phyloP scores from a whole-genome alignment of 1,140 invertebrate genomes.

The Drosophila setifemur region DNA sequence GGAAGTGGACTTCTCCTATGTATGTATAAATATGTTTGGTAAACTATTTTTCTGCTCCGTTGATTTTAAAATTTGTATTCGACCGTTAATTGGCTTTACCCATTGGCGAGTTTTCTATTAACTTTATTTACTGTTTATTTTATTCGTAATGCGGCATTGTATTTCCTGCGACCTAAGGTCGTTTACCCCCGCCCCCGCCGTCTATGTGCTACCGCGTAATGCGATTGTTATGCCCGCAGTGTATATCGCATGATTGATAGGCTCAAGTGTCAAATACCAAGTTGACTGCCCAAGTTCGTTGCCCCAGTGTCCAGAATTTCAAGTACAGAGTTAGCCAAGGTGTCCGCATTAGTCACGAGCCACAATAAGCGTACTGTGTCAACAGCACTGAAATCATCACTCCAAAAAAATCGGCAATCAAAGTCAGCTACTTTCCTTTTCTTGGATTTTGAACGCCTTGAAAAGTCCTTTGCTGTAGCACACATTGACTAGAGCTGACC shows the following conservation, averaged over 20 bases:
- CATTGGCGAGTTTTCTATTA: constrained; percentile 73
- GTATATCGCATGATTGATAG: constrained; percentile 45
- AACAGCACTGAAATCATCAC: constrained; percentile 35
- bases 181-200: background rate
- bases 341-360: constrained; percentile 27
- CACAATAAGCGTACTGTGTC: constrained; percentile 17
- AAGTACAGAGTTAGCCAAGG: constrained; percentile 11
- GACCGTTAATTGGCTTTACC: constrained; percentile 76
- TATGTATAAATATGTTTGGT: background rate
- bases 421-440: constrained; percentile 35
- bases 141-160: constrained; percentile 73
- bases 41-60: constrained; percentile 43
- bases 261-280: constrained; percentile 13
- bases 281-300: constrained; percentile 25
- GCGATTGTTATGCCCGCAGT: constrained; percentile 68
- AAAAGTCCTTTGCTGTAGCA: constrained; percentile 21
- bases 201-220: constrained; percentile 46
- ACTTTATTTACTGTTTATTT: constrained; percentile 79
- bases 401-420: constrained; percentile 26
- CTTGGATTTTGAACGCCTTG: constrained; percentile 5
- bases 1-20: constrained; percentile 16
- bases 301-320: constrained; percentile 41
- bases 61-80: constrained; percentile 77
- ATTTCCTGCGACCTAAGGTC: constrained; percentile 65
- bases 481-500: constrained; percentile 1